These are phyloP conservation scores for Apolygus lucorum DNA, from an alignment of 1,140 invertebrate genomes.

Conservation along the genomic window DNA sequence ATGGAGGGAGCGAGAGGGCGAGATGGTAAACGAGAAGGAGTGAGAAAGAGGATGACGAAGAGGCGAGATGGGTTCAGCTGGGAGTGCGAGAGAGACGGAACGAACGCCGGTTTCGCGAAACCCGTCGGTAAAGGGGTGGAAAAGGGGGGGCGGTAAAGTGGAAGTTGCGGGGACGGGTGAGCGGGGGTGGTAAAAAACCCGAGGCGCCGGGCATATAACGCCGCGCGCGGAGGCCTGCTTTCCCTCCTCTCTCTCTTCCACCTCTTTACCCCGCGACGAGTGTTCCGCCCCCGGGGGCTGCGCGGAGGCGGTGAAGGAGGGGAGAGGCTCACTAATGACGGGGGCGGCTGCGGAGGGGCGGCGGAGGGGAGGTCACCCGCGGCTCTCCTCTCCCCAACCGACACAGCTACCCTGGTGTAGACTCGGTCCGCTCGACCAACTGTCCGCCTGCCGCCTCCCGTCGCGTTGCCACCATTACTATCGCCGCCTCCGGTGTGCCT, in stretches of 20 bases:
- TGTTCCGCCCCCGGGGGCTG: not conserved
- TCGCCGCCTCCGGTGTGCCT: too few relatives aligned
- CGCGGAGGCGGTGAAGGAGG: not conserved
- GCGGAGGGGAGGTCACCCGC: constrained; percentile 25
- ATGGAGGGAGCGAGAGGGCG: constrained; percentile 12
- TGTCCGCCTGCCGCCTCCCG: not conserved
- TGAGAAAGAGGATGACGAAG: constrained; percentile 7
- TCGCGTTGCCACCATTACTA: too few relatives aligned
- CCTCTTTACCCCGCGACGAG: not conserved
- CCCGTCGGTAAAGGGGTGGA: not conserved
- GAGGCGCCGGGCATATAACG: constrained; percentile 27
- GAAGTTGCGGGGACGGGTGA: not conserved
- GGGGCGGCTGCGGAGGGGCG: constrained; percentile 15
- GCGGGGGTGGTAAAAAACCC: constrained; percentile 2
- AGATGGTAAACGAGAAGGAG: not conserved
- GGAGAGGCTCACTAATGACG: constrained; percentile 26
- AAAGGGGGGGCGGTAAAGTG: not conserved
- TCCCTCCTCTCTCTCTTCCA: too few relatives aligned
- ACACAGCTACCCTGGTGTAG: constrained; percentile 6
- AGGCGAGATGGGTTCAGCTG: not conserved
- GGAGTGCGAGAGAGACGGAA: not conserved
- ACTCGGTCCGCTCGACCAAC: constrained; percentile 14
- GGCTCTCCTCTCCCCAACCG: constrained; percentile 8
- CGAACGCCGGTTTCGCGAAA: not conserved
- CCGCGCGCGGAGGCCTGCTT: constrained; percentile 21